Conservation (phyloP, 2,797 vertebrate genomes). For the Microhierax caerulescens region DNA sequence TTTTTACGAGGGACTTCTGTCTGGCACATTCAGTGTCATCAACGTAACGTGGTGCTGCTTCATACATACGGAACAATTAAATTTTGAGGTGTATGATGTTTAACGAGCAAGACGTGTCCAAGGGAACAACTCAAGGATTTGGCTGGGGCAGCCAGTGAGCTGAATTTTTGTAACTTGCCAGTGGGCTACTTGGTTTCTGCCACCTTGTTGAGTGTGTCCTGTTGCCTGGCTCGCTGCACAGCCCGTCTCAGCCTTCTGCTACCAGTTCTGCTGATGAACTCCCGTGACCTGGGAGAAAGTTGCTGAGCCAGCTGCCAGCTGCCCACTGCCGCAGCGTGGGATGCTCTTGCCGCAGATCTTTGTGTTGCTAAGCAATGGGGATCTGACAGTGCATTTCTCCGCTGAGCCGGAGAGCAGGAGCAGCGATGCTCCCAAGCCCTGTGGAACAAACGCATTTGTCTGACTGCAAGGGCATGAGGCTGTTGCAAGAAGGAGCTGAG, state of each 20-base stretch:
- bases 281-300: rapidly evolving
- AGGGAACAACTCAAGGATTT: neutral
- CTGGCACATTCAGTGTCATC: neutral
- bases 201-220: neutral
- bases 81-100: neutral
- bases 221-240: neutral
- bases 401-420: rapidly evolving
- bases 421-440: neutral
- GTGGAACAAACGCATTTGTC: neutral
- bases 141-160: neutral
- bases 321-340: neutral
- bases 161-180: neutral
- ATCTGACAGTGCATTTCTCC: neutral
- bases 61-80: neutral
- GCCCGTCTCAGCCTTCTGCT: neutral
- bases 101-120: neutral
- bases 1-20: neutral
- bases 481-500: neutral
- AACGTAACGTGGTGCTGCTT: neutral
- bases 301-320: neutral
- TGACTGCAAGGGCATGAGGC: neutral
- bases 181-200: neutral
- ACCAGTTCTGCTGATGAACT: neutral
- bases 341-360: neutral
- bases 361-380: slow-evolving; percentile 13